phyloP scores from a whole-genome alignment of 2,888 invertebrate species.

The Elysia crispata region DNA sequence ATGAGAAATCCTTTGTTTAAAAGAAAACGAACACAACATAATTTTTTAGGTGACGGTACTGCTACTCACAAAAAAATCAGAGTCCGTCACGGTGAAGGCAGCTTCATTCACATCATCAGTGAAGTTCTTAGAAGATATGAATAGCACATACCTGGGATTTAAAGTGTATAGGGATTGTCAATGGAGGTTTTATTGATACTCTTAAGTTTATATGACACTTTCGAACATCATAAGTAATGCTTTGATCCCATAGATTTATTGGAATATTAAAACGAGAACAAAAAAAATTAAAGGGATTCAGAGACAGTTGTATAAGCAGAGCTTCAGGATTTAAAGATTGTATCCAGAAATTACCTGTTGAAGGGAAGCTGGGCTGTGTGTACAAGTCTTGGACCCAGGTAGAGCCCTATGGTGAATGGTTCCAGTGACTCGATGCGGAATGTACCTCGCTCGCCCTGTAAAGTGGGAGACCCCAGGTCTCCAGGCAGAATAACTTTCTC shows the following conservation, averaged over 20 bases:
- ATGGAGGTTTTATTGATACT: too few relatives aligned
- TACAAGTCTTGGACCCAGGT: constrained; percentile 27
- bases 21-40: too few relatives aligned
- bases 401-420: constrained; percentile 22
- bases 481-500: background rate
- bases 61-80: too few relatives aligned
- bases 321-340: background rate
- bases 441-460: constrained; percentile 29
- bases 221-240: too few relatives aligned
- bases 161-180: too few relatives aligned
- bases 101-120: background rate
- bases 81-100: constrained; percentile 5
- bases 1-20: too few relatives aligned
- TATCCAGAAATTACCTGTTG: constrained; percentile 3
- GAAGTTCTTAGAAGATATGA: constrained; percentile 2
- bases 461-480: background rate
- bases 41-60: too few relatives aligned
- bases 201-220: too few relatives aligned
- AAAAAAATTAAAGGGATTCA: background rate
- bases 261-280: background rate
- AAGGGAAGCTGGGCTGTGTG: constrained; percentile 21
- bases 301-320: background rate
- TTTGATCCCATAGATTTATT: background rate
- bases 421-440: background rate
- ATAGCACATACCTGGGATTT: constrained; percentile 23